phyloP scores from a whole-genome alignment of 2,888 invertebrate species.

The Sicus ferrugineus region DNA sequence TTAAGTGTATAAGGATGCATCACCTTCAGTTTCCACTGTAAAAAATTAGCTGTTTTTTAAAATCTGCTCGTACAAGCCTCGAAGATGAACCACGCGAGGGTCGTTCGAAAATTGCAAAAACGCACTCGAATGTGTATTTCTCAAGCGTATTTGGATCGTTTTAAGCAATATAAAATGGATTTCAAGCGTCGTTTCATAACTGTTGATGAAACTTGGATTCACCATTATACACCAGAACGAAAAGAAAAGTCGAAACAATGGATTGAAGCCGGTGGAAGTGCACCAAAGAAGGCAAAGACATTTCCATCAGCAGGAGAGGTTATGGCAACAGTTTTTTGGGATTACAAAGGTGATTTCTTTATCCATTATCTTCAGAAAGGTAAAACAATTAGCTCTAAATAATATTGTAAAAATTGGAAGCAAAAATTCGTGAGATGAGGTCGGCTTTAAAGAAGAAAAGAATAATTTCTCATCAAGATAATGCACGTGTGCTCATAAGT shows the following conservation, averaged over 20 bases:
- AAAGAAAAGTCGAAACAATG: no score
- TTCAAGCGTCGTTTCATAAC: neutral
- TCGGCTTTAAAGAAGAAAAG: slow-evolving; percentile 7
- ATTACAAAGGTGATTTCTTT: neutral
- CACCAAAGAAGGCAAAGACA: no score
- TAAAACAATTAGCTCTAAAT: neutral
- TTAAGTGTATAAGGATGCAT: no score
- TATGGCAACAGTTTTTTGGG: no score
- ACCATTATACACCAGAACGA: no score
- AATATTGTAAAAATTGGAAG: neutral
- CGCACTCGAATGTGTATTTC: neutral
- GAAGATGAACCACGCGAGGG: slow-evolving; percentile 2
- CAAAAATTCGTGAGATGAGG: neutral
- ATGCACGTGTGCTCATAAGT: neutral
- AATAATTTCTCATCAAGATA: slow-evolving; percentile 3
- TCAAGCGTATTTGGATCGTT: neutral
- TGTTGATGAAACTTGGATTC: neutral
- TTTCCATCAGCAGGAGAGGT: no score
- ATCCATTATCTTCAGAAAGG: neutral
- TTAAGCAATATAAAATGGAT: slow-evolving; percentile 6
- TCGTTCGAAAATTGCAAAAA: neutral
- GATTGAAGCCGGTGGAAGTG: no score
- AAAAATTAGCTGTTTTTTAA: no score
- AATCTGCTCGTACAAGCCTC: neutral
- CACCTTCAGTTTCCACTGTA: no score